Base-by-base conservation (phyloP, 2,888 invertebrate genomes). In the Carpatolechia fugitivella region DNA sequence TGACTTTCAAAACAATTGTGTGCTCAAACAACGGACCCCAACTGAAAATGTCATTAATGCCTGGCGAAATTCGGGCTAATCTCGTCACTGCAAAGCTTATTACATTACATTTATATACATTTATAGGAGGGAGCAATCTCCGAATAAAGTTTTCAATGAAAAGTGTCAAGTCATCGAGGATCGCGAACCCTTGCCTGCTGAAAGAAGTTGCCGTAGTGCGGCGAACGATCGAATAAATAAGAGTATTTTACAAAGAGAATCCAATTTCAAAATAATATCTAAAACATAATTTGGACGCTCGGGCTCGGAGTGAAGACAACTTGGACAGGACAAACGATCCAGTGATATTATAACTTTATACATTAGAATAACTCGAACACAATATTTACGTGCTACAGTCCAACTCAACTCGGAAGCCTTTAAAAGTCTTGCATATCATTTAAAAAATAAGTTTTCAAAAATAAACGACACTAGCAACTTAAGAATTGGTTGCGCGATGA, bases 31-130 rank as follows among this genome's bases (percentile, higher is more conserved):
- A 85, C 78, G 72, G 75, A 60, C 59, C 65, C 69, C 66, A 72
- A 85, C 84, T 86, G 88, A 87, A 87, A 89, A 89, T 87, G 86
- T 89, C 87, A 89, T 89, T 90, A 90, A 88, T 87, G 88, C 82
- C 85, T 81, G 85, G 87, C 85, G 85, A 87, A 88, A 87, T 82
- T 86, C 85, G 81, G 85, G 85, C 82, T 88, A 89, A 89, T 89
- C 89, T 87, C 88, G 84, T 88, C 86, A 82, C 82, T 81, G 86
- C 83, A 85, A 85, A 89, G 88, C 89, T 88, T 88, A 89, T 89
- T 89, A 87, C 90, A 88, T 87, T 89, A 41, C 40, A 41, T 41
- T 24, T 88, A 89, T 88, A 88, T 83, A 85, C 30, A 46, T 46
- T 38, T 50, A 50, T 29, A 48, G 40, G n/a, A 85, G 82, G 78